Evolutionary conservation across 1,140 invertebrate species (phyloP), one percentile per base, ranked within the genome.

Genomic region (Lanistes nyassanus): DNA sequence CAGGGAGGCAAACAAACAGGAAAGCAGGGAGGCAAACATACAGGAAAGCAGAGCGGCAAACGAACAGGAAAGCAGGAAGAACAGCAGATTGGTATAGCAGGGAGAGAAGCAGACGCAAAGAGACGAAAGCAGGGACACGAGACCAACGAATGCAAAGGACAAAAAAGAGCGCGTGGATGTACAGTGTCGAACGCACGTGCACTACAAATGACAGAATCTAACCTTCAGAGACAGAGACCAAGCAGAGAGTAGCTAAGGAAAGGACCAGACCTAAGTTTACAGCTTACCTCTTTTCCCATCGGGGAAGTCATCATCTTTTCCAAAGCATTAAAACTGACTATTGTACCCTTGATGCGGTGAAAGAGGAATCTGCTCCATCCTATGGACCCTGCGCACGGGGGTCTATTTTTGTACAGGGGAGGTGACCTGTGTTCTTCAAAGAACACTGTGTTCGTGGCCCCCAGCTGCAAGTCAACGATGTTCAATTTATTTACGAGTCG

Each of bases 311-410:
- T 93, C 64, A 97, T 88, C 79, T 96, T 93, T 60, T 93, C 90
- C 2, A 95, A 91, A 74, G 92, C 91, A 84, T 93, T 91, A 82
- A 96, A 96, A 56, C 92, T 92, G 75, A 96, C 88, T 37, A 96
- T 93, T 0, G 94, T 92, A 69, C 91, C 91, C 86, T 95, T 96
- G n/a, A 97, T 90, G 72, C 92, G 92, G 77, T 93, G 91, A 80
- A 95, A 95, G n/a, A 97, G 87, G 53, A 93, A 91, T 51, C 94
- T 91, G 5, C 93, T 93, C 96, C 95, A 97, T 83, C 92, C 94
- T 68, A 97, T 95, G 31, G 94, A 91, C 29, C 95, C 95, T 29
- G 94, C 92, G 26, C 93, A 91, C 0, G 93, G 93, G 0, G 95
- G 94, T 79, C 95, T 93, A 83, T 96, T 92, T 64, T 92, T 92